phyloP scores from a whole-genome alignment of 1,140 invertebrate genomes.

The Hyles euphorbiae region DNA sequence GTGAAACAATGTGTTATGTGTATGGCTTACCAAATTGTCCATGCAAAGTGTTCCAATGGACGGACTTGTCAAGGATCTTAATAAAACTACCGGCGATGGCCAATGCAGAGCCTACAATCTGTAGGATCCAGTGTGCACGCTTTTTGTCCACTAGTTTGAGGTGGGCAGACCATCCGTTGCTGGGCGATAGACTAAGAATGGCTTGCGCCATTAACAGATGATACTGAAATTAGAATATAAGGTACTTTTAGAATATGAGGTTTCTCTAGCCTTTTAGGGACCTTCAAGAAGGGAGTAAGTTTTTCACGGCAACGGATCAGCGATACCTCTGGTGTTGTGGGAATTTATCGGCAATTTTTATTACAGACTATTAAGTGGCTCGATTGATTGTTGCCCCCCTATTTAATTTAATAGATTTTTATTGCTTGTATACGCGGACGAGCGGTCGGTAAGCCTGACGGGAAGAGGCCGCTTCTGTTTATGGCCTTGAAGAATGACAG shows the following conservation, averaged over 20 bases:
- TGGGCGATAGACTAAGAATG: constrained; percentile 39
- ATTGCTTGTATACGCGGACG: not conserved
- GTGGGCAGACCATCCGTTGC: constrained; percentile 47
- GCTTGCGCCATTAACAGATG: constrained; percentile 59
- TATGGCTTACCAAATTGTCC: constrained; percentile 49
- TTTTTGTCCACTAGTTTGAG: constrained; percentile 42
- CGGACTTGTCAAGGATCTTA: constrained; percentile 40
- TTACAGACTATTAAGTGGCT: no score
- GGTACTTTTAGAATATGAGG: no score
- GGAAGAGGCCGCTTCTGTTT: not conserved
- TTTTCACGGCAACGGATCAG: no score
- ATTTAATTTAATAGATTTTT: not conserved
- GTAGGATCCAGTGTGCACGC: constrained; percentile 46
- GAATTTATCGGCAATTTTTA: no score
- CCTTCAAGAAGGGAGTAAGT: no score
- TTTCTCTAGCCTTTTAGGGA: no score
- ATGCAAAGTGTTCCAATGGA: constrained; percentile 46
- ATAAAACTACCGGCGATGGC: constrained; percentile 51
- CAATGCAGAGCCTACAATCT: constrained; percentile 39
- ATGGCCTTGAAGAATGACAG: not conserved
- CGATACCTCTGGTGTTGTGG: no score
- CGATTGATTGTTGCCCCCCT: no score
- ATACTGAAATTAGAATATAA: constrained; percentile 43
- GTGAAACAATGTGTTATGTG: not conserved
- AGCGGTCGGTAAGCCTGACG: not conserved